Conservation (phyloP, 2,888 invertebrate species). For the Tetragonisca angustula region DNA sequence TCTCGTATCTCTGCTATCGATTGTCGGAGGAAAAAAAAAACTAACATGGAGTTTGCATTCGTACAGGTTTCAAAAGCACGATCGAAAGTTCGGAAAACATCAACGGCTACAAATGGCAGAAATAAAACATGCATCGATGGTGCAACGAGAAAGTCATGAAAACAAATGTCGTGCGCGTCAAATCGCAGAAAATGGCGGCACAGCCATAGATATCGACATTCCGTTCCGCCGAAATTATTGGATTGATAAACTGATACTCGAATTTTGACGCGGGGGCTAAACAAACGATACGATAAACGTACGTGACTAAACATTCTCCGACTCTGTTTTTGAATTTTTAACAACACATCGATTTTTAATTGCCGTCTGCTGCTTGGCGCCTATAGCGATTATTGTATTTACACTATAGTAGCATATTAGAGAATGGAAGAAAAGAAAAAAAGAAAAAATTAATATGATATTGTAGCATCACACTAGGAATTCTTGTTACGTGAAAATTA, state of each 20-base stretch:
- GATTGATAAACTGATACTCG: conserved; percentile 59
- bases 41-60: neutral
- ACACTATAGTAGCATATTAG: neutral
- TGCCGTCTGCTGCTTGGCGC: conserved; percentile 4
- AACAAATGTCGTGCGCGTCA: conserved; percentile 16
- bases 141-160: neutral
- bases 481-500: no score
- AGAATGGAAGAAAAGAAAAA: neutral
- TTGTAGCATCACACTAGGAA: no score
- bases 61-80: neutral
- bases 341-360: conserved; percentile 49
- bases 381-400: conserved; percentile 1
- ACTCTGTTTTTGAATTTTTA: conserved; percentile 46
- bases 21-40: neutral
- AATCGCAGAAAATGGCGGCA: conserved; percentile 7
- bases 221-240: conserved; percentile 51
- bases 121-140: neutral
- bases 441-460: no score
- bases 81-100: neutral
- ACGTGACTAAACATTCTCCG: conserved; percentile 45
- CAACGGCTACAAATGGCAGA: neutral
- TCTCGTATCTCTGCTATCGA: no score
- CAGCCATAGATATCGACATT: conserved; percentile 33
- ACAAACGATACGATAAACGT: conserved; percentile 55
- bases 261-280: conserved; percentile 51